Evolutionary conservation across 2,797 vertebrate species (phyloP).

Genomic region (Clarias laeviceps): DNA sequence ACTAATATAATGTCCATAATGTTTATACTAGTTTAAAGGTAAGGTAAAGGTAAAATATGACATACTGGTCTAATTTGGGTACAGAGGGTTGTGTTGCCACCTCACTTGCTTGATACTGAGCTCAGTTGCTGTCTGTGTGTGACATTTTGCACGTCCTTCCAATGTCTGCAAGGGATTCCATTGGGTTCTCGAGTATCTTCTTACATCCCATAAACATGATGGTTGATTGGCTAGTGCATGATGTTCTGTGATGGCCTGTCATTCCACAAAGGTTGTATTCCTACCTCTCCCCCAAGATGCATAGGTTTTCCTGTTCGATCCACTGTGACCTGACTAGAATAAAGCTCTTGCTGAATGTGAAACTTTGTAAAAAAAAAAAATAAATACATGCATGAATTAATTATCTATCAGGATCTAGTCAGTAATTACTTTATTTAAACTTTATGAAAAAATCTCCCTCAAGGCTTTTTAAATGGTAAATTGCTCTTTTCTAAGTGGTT

Average conservation of each 20-base stretch:
- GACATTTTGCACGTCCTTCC: background rate
- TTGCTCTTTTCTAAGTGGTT: background rate
- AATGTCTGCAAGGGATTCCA: background rate
- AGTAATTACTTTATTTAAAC: background rate
- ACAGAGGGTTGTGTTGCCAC: background rate
- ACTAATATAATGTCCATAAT: background rate
- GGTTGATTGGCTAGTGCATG: background rate
- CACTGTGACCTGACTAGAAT: background rate
- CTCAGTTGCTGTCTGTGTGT: background rate
- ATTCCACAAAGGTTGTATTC: background rate
- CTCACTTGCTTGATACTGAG: background rate
- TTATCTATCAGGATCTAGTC: background rate
- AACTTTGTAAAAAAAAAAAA: background rate
- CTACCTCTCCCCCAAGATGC: background rate
- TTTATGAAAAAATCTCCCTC: background rate
- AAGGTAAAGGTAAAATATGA: background rate
- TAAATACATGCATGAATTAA: background rate
- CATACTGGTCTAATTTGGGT: background rate
- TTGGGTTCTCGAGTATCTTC: background rate
- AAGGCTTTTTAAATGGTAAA: background rate
- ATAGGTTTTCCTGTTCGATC: background rate
- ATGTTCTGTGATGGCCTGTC: background rate
- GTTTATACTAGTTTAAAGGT: background rate
- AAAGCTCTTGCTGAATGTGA: background rate
- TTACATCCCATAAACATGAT: background rate